Percentiles rank a stretch among this genome's conserved stretches.
Evolutionary conservation across 2,888 invertebrate species (phyloP).

Genomic region (Stratiomys singularior): DNA sequence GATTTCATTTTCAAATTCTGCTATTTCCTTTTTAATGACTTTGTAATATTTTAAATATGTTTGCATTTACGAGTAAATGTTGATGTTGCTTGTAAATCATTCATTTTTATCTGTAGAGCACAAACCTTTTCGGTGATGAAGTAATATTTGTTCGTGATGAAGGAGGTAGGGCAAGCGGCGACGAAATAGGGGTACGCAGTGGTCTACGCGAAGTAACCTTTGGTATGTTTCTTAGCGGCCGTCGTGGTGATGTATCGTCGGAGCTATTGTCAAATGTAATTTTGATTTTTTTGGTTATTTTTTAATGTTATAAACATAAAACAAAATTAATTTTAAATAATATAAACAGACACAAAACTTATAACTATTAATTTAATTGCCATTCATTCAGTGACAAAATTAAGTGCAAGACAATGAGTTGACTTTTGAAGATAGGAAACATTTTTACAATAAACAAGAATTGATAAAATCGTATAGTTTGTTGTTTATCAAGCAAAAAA

Average conservation of each 20-base stretch:
- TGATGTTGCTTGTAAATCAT: constrained; percentile 30
- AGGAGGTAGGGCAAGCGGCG: constrained; percentile 63
- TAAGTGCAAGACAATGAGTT: constrained; percentile 24
- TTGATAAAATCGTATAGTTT: too few relatives aligned
- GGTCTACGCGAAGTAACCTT: constrained; percentile 61
- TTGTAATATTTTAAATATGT: too few relatives aligned
- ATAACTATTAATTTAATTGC: not conserved
- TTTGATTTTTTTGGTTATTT: constrained; percentile 18
- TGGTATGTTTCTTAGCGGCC: constrained; percentile 57
- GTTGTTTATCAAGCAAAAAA: too few relatives aligned
- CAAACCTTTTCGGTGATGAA: constrained; percentile 51
- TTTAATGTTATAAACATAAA: not conserved
- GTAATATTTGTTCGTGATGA: constrained; percentile 65
- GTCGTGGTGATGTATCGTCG: constrained; percentile 49
- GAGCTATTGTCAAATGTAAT: constrained; percentile 46
- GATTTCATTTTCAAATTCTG: too few relatives aligned
- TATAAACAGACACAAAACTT: not conserved
- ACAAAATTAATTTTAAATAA: not conserved
- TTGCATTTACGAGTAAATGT: not conserved
- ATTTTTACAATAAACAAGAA: too few relatives aligned
- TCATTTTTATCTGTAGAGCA: constrained; percentile 30
- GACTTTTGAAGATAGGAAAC: too few relatives aligned
- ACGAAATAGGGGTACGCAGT: constrained; percentile 63
- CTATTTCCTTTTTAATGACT: too few relatives aligned
- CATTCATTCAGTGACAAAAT: constrained; percentile 37